Percentiles rank a stretch among this genome's conserved stretches.
These are phyloP conservation scores for Drosophila mercatorum DNA, from an alignment of 2,888 invertebrate genomes.

Conservation along the genomic window DNA sequence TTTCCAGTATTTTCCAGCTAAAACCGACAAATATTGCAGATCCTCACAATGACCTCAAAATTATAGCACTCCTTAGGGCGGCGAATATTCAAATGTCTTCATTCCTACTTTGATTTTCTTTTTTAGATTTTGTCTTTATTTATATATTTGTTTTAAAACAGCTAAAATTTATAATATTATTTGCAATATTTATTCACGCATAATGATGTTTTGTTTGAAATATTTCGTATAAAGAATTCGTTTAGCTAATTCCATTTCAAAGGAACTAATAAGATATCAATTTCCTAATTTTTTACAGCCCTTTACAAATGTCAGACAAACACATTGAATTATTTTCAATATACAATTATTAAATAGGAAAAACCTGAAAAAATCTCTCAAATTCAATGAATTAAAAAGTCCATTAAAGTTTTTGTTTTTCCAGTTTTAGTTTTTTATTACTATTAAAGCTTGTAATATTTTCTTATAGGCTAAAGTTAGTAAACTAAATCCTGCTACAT, in stretches of 20 bases:
- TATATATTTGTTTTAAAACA: background rate
- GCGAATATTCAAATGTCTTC: too few species aligned
- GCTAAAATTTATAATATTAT: background rate
- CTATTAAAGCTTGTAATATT: constrained; percentile 54
- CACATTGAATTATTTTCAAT: background rate
- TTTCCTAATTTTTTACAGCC: background rate
- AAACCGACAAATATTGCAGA: too few species aligned
- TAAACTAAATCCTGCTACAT: constrained; percentile 7
- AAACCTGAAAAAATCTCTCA: background rate
- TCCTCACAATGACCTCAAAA: too few species aligned
- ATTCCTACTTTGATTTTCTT: background rate
- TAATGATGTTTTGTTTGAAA: too few species aligned
- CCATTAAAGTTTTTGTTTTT: constrained; percentile 12
- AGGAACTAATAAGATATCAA: background rate
- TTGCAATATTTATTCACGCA: too few species aligned
- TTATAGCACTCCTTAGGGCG: too few species aligned
- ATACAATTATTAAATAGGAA: too few species aligned
- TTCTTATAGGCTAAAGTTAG: constrained; percentile 38
- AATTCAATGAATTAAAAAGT: background rate
- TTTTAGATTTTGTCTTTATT: background rate
- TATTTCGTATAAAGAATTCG: too few species aligned
- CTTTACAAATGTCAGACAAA: background rate
- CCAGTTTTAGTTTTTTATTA: constrained; percentile 50
- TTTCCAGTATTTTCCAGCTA: too few species aligned
- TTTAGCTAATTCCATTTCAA: background rate